These are phyloP conservation scores for Protaetia brevitarsis DNA, from an alignment of 1,140 invertebrate species.

Conservation along the genomic window DNA sequence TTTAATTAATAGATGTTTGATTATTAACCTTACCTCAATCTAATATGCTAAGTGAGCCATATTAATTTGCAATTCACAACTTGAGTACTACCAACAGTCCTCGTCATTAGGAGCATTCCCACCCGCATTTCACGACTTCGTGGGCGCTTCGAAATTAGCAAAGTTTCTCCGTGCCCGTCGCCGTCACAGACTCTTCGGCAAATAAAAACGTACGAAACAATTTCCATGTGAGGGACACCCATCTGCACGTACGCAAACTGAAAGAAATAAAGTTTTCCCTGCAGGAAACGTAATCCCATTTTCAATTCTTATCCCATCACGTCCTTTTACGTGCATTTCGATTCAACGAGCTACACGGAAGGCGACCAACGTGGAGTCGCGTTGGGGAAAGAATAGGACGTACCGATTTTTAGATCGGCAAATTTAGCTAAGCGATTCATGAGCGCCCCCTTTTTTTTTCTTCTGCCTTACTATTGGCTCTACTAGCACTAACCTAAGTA, in stretches of 20 bases:
- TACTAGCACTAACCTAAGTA: no score
- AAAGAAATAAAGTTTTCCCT: conserved; percentile 4
- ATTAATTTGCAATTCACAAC: neutral
- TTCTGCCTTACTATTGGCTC: no score
- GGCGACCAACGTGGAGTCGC: neutral
- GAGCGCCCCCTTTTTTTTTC: no score
- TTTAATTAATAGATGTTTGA: no score
- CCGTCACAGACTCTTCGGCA: neutral
- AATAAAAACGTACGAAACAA: conserved; percentile 10
- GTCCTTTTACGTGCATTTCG: neutral
- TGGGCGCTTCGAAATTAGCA: neutral
- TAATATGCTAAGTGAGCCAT: neutral
- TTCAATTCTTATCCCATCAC: conserved; percentile 5
- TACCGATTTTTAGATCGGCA: neutral
- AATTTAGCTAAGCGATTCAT: no score
- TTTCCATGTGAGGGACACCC: neutral
- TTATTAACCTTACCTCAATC: no score
- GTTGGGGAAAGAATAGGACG: no score
- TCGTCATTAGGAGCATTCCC: neutral
- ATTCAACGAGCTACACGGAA: neutral
- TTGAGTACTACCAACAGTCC: neutral
- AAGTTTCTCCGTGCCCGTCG: neutral
- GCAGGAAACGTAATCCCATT: conserved; percentile 12
- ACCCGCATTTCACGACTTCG: neutral
- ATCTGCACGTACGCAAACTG: neutral